Conservation (phyloP, 2,113 vertebrate genomes). For the Haemorhous mexicanus region DNA sequence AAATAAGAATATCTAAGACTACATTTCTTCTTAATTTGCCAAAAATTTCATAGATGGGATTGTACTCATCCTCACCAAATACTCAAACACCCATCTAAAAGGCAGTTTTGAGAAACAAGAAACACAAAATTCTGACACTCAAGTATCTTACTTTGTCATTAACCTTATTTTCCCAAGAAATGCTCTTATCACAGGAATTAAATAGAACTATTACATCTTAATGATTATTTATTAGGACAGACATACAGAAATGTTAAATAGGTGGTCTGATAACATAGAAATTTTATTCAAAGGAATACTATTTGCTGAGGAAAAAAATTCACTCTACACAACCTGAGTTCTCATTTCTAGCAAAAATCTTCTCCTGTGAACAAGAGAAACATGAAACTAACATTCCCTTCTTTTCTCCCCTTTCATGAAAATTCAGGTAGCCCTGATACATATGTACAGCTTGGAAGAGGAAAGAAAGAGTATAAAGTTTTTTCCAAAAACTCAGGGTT, state of each 20-base stretch:
- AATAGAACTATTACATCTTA: not conserved
- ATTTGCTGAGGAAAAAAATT: not conserved
- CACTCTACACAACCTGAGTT: not conserved
- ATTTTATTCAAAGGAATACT: not conserved
- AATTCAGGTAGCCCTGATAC: not conserved
- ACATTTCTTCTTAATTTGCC: not conserved
- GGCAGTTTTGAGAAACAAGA: not conserved
- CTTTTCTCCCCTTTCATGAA: not conserved
- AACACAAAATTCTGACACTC: not conserved
- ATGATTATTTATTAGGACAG: not conserved
- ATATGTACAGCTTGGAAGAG: not conserved
- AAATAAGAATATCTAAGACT: not conserved
- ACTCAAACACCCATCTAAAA: not conserved
- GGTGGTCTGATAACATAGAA: not conserved
- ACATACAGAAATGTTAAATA: not conserved
- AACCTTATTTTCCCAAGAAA: not conserved
- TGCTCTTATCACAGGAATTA: not conserved
- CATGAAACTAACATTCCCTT: fast-evolving
- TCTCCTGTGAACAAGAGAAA: not conserved
- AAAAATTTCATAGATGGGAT: not conserved
- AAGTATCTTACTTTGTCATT: not conserved
- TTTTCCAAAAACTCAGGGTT: not conserved
- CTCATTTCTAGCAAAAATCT: not conserved
- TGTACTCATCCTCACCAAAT: not conserved
- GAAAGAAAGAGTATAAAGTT: not conserved